Evolutionary conservation across 2,797 vertebrate genomes (phyloP), one percentile per base, ranked within the genome.

Genomic region (Sardinella longiceps): DNA sequence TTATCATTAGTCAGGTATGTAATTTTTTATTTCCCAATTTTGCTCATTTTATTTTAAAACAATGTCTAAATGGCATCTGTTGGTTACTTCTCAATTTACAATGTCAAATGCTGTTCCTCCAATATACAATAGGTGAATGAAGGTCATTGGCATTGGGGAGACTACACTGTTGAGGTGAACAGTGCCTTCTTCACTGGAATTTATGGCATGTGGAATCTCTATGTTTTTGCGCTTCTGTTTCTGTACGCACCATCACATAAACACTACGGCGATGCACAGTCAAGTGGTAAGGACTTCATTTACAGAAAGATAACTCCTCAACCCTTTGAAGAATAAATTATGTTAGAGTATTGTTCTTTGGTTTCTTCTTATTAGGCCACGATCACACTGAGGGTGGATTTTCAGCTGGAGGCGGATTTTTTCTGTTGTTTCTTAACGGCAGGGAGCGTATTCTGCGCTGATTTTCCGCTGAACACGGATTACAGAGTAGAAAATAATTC

Each of bases 151-250:
- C 97, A 97, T 90, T 99, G 97, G 98, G 98, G 97, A 0, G 97
- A 95, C 0, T 90, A 97, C 86, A 97, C 96, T 0, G 96, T 99
- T 82, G 94, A 99, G 90, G 95, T 97, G 89, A 98, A 97, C 95
- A 99, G 98, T 0, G 98, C 98, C 84, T 99, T 99, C 92, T 99
- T 99, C 94, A 99, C 98, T 0, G 98, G 98, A 84, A 97, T 99
- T 93, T 99, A 99, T 0, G 98, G 98, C 74, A 99, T 99, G 98
- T 99, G 98, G 98, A 99, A 99, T 91, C 97, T 99, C 37, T 99
- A 99, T 0, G 98, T 99, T 85, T 99, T 99, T 0, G 97, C 97
- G 77, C 95, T 99, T 91, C 98, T 99, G 97, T 99, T 99, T 95
- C 95, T 99, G 23, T 99, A 99, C 0, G 98, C 98, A 0, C 98